Percentiles rank a stretch among this genome's conserved stretches.
These are phyloP conservation scores for Thysanoteuthis rhombus DNA, from an alignment of 2,888 invertebrate species.

Conservation along the genomic window DNA sequence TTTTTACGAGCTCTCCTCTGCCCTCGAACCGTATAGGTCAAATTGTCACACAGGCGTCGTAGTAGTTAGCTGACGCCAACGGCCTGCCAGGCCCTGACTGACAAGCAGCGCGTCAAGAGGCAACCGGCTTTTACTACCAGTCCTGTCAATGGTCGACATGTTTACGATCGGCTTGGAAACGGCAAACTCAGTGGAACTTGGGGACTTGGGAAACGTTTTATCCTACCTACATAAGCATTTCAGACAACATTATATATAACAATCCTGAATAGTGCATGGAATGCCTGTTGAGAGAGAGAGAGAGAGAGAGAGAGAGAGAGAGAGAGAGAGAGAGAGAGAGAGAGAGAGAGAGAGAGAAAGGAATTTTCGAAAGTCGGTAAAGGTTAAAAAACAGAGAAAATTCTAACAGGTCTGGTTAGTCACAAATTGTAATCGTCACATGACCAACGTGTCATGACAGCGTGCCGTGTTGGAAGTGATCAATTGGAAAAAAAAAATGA, in stretches of 20 bases:
- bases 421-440: too few relatives aligned
- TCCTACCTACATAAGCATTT: background rate
- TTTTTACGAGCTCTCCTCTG: background rate
- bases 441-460: too few relatives aligned
- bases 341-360: background rate
- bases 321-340: too few relatives aligned
- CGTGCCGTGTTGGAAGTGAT: too few relatives aligned
- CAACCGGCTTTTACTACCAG: constrained; percentile 12
- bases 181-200: background rate
- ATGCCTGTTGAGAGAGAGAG: background rate
- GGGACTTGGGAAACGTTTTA: background rate
- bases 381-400: background rate
- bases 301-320: too few relatives aligned
- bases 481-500: too few relatives aligned
- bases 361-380: background rate
- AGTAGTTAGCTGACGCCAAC: background rate
- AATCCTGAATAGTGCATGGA: background rate
- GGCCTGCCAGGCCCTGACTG: background rate
- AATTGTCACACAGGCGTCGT: background rate
- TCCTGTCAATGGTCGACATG: constrained; percentile 12
- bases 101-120: background rate
- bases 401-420: too few relatives aligned
- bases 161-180: background rate
- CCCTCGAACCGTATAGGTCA: background rate
- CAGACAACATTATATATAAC: background rate